phyloP scores from a whole-genome alignment of 1,140 invertebrate genomes.

The Tigriopus japonicus region DNA sequence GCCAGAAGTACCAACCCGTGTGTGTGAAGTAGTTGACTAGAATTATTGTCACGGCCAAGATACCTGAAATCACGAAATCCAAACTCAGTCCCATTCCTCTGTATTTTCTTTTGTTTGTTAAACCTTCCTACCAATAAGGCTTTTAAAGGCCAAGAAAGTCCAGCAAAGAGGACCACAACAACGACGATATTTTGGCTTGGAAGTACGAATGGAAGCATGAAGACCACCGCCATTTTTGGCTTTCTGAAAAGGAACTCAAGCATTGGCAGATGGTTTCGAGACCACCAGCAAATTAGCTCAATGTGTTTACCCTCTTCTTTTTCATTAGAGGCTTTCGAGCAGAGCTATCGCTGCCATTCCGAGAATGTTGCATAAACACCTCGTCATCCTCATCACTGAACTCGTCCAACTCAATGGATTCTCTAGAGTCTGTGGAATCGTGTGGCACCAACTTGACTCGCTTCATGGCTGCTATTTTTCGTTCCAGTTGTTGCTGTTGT shows the following conservation, averaged over 20 bases:
- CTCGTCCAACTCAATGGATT: conserved; percentile 20
- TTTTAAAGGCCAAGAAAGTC: conserved; percentile 19
- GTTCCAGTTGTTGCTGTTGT: too few species aligned
- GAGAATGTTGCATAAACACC: conserved; percentile 51
- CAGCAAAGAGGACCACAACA: conserved; percentile 21
- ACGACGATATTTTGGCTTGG: conserved; percentile 16
- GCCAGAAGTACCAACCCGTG: conserved; percentile 25
- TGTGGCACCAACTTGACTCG: neutral
- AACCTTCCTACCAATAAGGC: conserved; percentile 18
- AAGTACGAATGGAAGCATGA: conserved; percentile 18
- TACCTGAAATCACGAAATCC: conserved; percentile 25
- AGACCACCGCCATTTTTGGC: conserved; percentile 14
- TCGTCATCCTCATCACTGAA: conserved; percentile 45
- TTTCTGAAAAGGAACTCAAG: conserved; percentile 4
- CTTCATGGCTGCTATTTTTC: neutral
- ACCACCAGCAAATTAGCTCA: too few species aligned
- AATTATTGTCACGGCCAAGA: conserved; percentile 40
- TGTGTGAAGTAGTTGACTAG: conserved; percentile 43
- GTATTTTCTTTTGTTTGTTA: too few species aligned
- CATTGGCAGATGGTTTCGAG: too few species aligned
- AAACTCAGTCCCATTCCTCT: neutral
- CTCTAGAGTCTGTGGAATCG: conserved; percentile 17
- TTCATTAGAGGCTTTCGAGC: conserved; percentile 52
- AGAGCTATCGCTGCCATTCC: conserved; percentile 37
- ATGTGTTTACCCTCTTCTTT: neutral